Base-by-base conservation (phyloP, 2,888 invertebrate genomes). In the Poecilobothrus nobilitatus region DNA sequence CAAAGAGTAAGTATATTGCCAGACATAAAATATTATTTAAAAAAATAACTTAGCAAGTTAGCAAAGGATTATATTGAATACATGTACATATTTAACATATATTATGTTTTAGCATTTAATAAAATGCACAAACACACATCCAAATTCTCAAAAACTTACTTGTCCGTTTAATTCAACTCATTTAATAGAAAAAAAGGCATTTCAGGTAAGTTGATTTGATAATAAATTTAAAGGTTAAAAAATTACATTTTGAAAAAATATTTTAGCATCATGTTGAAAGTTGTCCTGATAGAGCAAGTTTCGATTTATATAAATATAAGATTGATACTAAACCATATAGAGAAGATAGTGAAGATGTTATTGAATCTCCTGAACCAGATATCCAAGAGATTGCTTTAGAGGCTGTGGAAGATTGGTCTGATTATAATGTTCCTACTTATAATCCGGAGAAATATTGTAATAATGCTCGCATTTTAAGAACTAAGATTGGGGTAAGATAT, bases 81-180 rank as follows among this genome's bases (percentile, higher is more conserved):
- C n/a, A n/a, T n/a, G n/a, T n/a, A n/a, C 61, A 20, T 5, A 18
- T 62, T 2, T 62, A 5, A 12, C 20, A 6, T 18, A 62, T 27
- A 27, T 27, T n/a, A n/a, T 61, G 8, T 63, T 70, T 67, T 67
- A 44, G 74, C 75, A 75, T 70, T 65, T 75, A 7, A 68, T 73
- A 20, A 71, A 73, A 27, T 75, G 75, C 27, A 74, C 74, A 1
- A 71, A 69, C 27, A 71, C 69, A 15, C 68, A 74, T 70, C 73
- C 71, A 6, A 66, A 72, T 53, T 70, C 72, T 0, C 41, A 71
- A 3, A 68, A 71, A 12, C 68, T 72, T 10, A 68, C 68, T 9
- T 75, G 75, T 33, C 75, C 75, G 0, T 75, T 75, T 41, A 73
- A 74, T 69, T 67, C 72, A 18, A 74, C 72, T 0, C 75, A 75